phyloP scores from a whole-genome alignment of 2,888 invertebrate genomes.

The Sphaeridia pumilis region DNA sequence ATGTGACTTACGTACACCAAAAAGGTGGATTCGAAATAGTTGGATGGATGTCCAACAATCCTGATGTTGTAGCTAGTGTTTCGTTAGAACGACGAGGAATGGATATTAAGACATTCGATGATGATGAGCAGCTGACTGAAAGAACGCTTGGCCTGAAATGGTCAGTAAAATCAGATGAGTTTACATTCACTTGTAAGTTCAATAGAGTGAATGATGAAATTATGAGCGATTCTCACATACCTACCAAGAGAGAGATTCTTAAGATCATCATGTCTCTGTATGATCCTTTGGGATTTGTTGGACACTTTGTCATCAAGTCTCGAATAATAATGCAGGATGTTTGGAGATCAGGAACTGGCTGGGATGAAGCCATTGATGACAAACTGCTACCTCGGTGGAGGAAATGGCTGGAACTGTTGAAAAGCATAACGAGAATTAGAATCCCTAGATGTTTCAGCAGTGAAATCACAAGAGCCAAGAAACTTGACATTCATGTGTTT shows the following conservation, averaged over 20 bases:
- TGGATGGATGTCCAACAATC: constrained; percentile 11
- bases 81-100: constrained; percentile 1
- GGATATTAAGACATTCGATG: background rate
- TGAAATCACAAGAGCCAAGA: background rate
- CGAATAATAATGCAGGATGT: constrained; percentile 36
- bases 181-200: constrained; percentile 11
- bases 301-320: constrained; percentile 24
- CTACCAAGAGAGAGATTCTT: constrained; percentile 35
- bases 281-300: constrained; percentile 30
- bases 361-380: constrained; percentile 33
- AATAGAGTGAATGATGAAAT: constrained; percentile 6
- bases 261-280: constrained; percentile 33
- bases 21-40: constrained; percentile 11
- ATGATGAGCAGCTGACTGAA: background rate
- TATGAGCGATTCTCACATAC: background rate
- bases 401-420: constrained; percentile 15
- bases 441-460: constrained; percentile 8
- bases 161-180: constrained; percentile 4
- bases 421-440: background rate
- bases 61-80: constrained; percentile 1
- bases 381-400: background rate
- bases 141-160: constrained; percentile 16
- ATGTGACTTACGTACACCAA: constrained; percentile 4
- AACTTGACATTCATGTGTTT: constrained; percentile 10
- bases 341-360: constrained; percentile 33